Percentiles rank a stretch among this genome's conserved stretches.
phyloP scores from a whole-genome alignment of 2,113 vertebrate species.

The Struthidea cinerea region DNA sequence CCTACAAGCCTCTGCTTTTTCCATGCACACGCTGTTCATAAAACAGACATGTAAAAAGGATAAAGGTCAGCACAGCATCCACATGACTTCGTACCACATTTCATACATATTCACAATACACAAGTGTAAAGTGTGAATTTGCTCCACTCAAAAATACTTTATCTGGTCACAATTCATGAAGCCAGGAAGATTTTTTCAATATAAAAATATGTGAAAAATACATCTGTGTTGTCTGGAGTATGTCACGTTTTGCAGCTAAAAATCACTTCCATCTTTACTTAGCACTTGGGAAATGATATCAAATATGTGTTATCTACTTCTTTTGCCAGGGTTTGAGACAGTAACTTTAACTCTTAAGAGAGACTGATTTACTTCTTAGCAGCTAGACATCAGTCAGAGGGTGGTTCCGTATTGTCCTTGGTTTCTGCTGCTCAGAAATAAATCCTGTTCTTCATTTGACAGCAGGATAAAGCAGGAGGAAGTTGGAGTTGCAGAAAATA shows the following conservation, averaged over 20 bases:
- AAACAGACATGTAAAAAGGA: not conserved
- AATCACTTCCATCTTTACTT: conserved; percentile 18
- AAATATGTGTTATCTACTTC: not conserved
- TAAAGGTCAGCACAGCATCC: not conserved
- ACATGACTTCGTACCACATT: not conserved
- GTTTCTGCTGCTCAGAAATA: not conserved
- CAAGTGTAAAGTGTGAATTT: not conserved
- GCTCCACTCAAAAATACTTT: not conserved
- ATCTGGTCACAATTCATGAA: not conserved
- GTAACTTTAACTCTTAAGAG: not conserved
- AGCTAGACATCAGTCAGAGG: not conserved
- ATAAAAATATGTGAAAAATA: not conserved
- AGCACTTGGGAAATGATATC: not conserved
- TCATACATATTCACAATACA: not conserved
- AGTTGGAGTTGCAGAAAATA: not conserved
- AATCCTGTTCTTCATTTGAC: not conserved
- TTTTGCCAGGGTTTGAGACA: conserved; percentile 2
- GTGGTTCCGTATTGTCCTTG: not conserved
- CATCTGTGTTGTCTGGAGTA: not conserved
- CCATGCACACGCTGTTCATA: not conserved
- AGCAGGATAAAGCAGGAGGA: conserved; percentile 7
- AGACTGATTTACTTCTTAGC: not conserved
- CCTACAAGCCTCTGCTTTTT: not conserved
- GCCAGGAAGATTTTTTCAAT: not conserved
- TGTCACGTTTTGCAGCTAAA: not conserved